phyloP scores from a whole-genome alignment of 1,140 invertebrate species.

The Acromyrmex charruanus region DNA sequence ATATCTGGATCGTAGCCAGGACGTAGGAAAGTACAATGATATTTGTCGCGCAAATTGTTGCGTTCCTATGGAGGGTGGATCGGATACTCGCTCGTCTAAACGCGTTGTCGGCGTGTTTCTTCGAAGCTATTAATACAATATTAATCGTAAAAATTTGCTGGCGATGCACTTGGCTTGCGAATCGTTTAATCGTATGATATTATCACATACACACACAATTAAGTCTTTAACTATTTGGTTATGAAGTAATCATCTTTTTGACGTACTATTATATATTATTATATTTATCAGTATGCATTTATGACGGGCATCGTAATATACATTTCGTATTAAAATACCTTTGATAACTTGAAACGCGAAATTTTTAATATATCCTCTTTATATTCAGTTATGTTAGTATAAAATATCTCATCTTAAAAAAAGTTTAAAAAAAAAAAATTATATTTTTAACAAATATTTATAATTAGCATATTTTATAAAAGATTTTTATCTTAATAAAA shows the following conservation, averaged over 20 bases:
- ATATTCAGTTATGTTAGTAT: not conserved
- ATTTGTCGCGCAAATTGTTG: conserved; percentile 80
- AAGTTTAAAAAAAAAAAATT: not conserved
- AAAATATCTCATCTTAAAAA: conserved; percentile 1
- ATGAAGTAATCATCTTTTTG: conserved; percentile 9
- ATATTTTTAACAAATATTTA: not conserved
- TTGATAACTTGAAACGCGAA: conserved; percentile 4
- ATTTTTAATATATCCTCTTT: conserved; percentile 1
- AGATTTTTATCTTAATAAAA: not conserved
- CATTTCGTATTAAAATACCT: not conserved
- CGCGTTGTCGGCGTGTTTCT: not conserved
- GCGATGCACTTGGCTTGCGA: conserved; percentile 29
- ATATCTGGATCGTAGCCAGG: conserved; percentile 85
- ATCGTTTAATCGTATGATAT: not conserved
- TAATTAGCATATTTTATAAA: not conserved
- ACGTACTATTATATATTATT: not conserved
- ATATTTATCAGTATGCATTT: not conserved
- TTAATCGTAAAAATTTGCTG: conserved; percentile 40
- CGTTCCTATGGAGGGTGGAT: conserved; percentile 41
- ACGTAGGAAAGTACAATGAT: conserved; percentile 83
- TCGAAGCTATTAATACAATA: conserved; percentile 36
- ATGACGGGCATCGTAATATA: not conserved
- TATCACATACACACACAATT: conserved; percentile 29
- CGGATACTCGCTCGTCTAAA: conserved; percentile 33
- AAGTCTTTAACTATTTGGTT: not conserved